phyloP scores from a whole-genome alignment of 2,113 vertebrate species.

The Mus spicilegus region DNA sequence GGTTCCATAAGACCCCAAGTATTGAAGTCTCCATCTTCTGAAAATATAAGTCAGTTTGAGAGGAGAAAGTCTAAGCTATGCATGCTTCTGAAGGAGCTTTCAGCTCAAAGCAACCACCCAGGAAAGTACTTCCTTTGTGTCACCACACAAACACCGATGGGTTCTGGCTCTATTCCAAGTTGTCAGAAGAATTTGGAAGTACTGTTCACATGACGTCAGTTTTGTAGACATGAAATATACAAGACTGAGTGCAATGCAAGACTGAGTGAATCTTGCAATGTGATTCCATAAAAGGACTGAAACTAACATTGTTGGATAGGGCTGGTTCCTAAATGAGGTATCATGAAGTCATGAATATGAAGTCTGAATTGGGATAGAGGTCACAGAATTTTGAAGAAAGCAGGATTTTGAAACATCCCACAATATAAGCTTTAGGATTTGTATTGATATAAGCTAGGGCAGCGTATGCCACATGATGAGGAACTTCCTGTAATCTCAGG shows the following conservation, averaged over 20 bases:
- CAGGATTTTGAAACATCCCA: background rate
- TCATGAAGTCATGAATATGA: no score
- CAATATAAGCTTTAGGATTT: background rate
- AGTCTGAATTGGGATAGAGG: background rate
- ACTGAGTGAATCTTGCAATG: accelerated
- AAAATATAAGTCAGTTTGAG: background rate
- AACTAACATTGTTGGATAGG: background rate
- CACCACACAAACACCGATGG: background rate
- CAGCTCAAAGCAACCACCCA: background rate
- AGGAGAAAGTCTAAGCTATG: background rate
- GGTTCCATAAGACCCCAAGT: background rate
- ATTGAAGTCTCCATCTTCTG: background rate
- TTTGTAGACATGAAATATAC: background rate
- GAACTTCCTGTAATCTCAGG: background rate
- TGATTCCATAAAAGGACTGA: no score
- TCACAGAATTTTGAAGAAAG: background rate
- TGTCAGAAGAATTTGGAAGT: background rate
- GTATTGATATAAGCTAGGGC: background rate
- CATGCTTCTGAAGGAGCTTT: background rate
- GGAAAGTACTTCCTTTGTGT: background rate
- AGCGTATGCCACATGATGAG: background rate
- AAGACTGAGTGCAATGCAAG: background rate
- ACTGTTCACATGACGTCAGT: background rate
- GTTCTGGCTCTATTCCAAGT: background rate
- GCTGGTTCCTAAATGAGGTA: background rate